A percentile compares a stretch with the other conserved stretches of the same genome.
Conservation (phyloP, 2,113 vertebrate species). For the rat (Rattus norvegicus) region GRCr8 NC_086021.1:89404001-89404500, state of each 20-base stretch:
- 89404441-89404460: too few relatives aligned
- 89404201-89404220: background rate
- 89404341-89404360: background rate
- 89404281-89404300: background rate
- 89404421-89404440: too few relatives aligned
- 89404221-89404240: background rate
- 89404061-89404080: slow-evolving; percentile 4
- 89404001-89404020: background rate
- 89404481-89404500: too few relatives aligned
- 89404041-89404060: background rate
- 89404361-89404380: background rate
- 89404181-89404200: slow-evolving; percentile 31
- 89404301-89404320: background rate
- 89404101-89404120: slow-evolving; percentile 17
- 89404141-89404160: slow-evolving; percentile 15
- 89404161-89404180: background rate
- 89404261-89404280: background rate
- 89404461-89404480: too few relatives aligned
- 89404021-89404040: background rate
- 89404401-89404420: too few relatives aligned
- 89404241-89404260: background rate
- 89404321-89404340: background rate
- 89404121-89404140: slow-evolving; percentile 5
- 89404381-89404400: background rate
- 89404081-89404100: slow-evolving; percentile 28